Base-by-base conservation (phyloP, 2,888 invertebrate genomes). In the Latheticus oryzae region DNA sequence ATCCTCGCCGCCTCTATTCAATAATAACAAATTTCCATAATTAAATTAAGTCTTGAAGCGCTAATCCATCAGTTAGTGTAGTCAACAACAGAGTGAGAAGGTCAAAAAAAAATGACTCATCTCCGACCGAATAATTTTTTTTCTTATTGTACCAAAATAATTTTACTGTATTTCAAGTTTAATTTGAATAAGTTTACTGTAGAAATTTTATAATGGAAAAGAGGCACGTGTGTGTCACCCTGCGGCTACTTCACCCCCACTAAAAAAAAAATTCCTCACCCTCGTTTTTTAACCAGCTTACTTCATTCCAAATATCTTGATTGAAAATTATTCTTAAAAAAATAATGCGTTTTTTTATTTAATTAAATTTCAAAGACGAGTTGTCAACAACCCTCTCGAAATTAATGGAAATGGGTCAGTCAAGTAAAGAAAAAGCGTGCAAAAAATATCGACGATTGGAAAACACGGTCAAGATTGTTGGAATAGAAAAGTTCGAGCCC, bases 271-370 rank as follows among this genome's bases (percentile, higher is more conserved):
- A 66, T 42, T 21, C 11, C 51, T 51, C 54, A 58, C 65, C 65
- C 63, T 56, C 60, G 57, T 51, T 64, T 66, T 71, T 71, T 68
- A 65, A 67, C 70, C 70, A 64, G 61, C 66, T 64, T 66, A 68
- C 64, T 69, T 69, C 70, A 67, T 70, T 69, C 68, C 57, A 68
- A 63, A 62, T 69, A 61, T 68, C 69, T 71, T 68, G 65, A 67
- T 69, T 69, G 65, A 64, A n/a, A n/a, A n/a, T n/a, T n/a, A n/a
- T n/a, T n/a, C n/a, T n/a, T n/a, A n/a, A n/a, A n/a, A 70, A 69
- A 65, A 60, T 60, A 60, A 26, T 12, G 23, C 16, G 17, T 32
- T 21, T 32, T 32, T 35, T 9, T 19, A 15, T 43, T 24, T 43
- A 43, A 43, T 53, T 35, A 30, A 33, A 23, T 52, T 40, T 23